Conservation (phyloP, 2,113 vertebrate genomes). For the Syrrhaptes paradoxus region DNA sequence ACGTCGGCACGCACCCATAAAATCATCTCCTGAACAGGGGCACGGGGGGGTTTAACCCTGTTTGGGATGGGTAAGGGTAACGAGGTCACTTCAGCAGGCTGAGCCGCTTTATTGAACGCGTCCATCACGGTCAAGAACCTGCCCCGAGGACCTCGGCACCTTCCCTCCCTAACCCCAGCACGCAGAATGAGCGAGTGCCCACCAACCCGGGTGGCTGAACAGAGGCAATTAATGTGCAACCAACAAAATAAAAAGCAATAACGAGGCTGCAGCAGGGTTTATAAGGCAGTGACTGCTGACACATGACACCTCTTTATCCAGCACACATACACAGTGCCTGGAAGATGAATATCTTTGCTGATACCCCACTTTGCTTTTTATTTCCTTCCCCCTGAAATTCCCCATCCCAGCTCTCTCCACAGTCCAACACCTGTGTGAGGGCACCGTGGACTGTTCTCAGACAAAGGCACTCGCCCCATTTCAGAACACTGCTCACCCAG, state of each 20-base stretch:
- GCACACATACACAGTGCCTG: not conserved
- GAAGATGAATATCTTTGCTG: conserved; percentile 24
- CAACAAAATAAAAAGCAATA: conserved; percentile 56
- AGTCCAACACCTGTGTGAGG: not conserved
- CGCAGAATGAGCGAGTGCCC: conserved; percentile 16
- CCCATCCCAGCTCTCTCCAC: not conserved
- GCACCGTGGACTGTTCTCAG: not conserved
- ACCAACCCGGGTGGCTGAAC: conserved; percentile 21
- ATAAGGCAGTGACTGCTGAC: not conserved
- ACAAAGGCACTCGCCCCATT: not conserved
- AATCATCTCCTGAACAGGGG: not conserved
- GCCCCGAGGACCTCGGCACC: not conserved
- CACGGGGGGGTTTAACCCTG: conserved; percentile 10
- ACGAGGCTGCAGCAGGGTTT: conserved; percentile 42
- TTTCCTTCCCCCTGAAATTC: not conserved
- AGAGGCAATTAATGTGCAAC: conserved; percentile 27
- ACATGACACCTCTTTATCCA: not conserved
- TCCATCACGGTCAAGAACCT: conserved; percentile 16
- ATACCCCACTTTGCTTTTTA: not conserved
- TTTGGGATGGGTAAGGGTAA: not conserved
- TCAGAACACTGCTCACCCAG: not conserved
- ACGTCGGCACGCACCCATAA: not conserved
- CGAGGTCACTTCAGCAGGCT: not conserved
- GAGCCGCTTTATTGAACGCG: not conserved
- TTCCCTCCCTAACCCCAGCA: conserved; percentile 4